Base-by-base conservation (phyloP, 2,113 vertebrate genomes). In the Steatornis caripensis region DNA sequence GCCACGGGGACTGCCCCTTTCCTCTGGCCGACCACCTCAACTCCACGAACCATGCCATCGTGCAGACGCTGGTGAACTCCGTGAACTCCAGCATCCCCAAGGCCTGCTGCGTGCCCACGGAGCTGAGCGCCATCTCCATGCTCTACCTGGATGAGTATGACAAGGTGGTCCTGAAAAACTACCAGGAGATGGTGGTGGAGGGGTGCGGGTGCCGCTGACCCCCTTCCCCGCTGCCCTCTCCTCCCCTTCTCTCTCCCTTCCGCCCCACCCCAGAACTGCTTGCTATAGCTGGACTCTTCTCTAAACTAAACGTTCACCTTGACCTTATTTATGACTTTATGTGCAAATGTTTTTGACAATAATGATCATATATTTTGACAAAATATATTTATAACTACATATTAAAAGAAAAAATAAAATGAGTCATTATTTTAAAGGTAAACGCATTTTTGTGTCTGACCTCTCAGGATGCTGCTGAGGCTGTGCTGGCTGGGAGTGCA, bases 361-460 rank as follows among this genome's bases (percentile, higher is more conserved):
- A 99, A 98, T 99, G 99, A 99, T 99, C 99, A 99, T 99, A 99
- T 99, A 99, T 99, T 99, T 99, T 99, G 99, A 99, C 99, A 98
- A 99, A 99, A 98, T 99, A 99, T 99, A 99, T 99, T 99, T 99
- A 99, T 99, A 99, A 99, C 99, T 98, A 99, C 99, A 93, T 99
- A 99, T 99, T 98, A 99, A 99, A 98, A 98, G 97, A 97, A 97
- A 98, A 99, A 99, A 99, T 98, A 99, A 99, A 99, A 98, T 98
- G 98, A 99, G 98, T 99, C 98, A 98, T 99, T 99, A 99, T 99
- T 99, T 99, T 99, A 99, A 99, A 99, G 98, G 98, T 99, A 98
- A 98, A 98, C 1, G 98, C 94, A 95, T 93, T 71, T 71, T 97
- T 98, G 98, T 99, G 98, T 96, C 77, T 94, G 87, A 11, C 91